Evolutionary conservation across 1,140 invertebrate species (phyloP).

Genomic region (Macrobrachium rosenbergii): DNA sequence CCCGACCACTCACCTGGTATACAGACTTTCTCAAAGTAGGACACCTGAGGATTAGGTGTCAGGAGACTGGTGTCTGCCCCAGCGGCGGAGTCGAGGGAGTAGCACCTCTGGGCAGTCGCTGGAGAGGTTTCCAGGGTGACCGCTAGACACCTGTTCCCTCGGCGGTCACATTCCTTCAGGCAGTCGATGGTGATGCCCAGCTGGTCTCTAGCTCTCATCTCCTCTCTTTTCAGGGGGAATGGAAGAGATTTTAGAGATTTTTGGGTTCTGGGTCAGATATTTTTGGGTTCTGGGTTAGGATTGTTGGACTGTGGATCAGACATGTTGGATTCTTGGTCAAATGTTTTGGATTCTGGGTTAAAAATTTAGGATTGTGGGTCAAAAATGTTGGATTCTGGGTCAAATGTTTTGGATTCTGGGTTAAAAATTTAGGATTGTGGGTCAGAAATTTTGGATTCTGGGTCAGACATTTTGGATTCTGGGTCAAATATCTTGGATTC

Average conservation of each 20-base stretch:
- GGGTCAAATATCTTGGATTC: no score
- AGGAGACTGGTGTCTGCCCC: constrained; percentile 69
- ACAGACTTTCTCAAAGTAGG: constrained; percentile 75
- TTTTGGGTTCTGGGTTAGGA: no score
- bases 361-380: no score
- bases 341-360: not conserved
- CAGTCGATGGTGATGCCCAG: constrained; percentile 72
- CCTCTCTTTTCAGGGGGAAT: constrained; percentile 46
- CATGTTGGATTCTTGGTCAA: not conserved
- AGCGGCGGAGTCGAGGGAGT: constrained; percentile 70
- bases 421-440: no score
- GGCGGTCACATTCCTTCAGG: constrained; percentile 71
- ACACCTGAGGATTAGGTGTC: constrained; percentile 69
- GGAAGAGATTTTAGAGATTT: not conserved
- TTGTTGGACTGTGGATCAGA: not conserved
- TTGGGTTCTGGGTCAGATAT: not conserved
- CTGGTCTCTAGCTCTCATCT: constrained; percentile 66
- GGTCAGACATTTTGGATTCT: no score
- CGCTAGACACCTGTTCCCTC: constrained; percentile 70
- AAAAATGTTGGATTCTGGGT: no score
- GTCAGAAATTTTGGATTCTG: no score
- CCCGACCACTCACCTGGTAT: constrained; percentile 62
- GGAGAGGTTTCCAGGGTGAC: constrained; percentile 70
- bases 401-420: no score
- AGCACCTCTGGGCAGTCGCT: constrained; percentile 69